These are phyloP conservation scores for Megalops cyprinoides DNA, from an alignment of 2,797 vertebrate species.

Conservation along the genomic window DNA sequence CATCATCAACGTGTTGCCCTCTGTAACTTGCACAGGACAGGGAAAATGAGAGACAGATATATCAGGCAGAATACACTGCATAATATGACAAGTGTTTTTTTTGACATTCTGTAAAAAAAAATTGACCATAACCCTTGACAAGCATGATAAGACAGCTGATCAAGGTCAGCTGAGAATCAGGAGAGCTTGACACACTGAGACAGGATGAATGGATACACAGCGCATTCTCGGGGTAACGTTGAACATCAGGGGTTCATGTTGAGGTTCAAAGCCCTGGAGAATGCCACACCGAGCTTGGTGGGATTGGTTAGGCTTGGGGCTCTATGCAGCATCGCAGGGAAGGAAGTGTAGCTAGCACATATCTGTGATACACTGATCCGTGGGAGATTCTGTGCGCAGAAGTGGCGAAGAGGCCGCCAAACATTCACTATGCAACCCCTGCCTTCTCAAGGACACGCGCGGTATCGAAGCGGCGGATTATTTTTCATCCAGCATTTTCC, in stretches of 20 bases:
- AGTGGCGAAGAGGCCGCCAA: background rate
- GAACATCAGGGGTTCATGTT: background rate
- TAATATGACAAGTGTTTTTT: background rate
- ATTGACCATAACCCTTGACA: background rate
- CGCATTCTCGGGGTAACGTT: background rate
- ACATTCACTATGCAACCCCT: background rate
- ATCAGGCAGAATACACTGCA: background rate
- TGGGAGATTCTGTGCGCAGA: background rate
- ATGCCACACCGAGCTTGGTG: background rate
- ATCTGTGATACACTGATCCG: too few relatives aligned
- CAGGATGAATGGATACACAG: background rate
- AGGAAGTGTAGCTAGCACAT: too few relatives aligned
- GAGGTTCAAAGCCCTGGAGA: background rate
- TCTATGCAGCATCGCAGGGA: background rate
- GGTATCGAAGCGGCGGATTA: conserved; percentile 46
- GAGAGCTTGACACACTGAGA: background rate
- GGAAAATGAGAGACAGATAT: background rate
- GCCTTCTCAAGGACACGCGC: conserved; percentile 55
- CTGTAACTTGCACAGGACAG: background rate
- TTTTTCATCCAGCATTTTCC: conserved; percentile 41
- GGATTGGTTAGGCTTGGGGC: background rate
- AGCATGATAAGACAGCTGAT: conserved; percentile 4
- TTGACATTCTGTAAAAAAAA: background rate
- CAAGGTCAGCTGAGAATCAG: background rate
- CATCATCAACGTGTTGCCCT: background rate